Percentiles rank a stretch among this genome's conserved stretches.
phyloP scores from a whole-genome alignment of 2,113 vertebrate genomes.

The Antidorcas marsupialis region DNA sequence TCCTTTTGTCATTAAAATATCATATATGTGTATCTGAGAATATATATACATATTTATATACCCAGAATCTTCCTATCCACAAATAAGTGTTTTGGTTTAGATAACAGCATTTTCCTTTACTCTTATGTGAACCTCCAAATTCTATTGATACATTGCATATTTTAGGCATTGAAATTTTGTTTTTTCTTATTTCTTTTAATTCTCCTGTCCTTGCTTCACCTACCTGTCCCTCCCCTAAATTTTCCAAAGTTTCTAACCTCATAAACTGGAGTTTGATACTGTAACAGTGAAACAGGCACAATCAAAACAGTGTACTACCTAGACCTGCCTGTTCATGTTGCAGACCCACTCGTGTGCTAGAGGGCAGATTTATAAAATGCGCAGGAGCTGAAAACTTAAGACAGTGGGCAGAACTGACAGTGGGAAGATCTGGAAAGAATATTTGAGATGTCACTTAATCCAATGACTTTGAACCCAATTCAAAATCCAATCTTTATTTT shows the following conservation, averaged over 20 bases:
- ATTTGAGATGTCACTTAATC: not conserved
- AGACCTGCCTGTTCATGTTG: not conserved
- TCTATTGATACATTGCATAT: not conserved
- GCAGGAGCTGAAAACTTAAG: not conserved
- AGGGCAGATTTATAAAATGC: not conserved
- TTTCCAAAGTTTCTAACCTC: not conserved
- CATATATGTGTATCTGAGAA: not conserved
- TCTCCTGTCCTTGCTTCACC: not conserved
- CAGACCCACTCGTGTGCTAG: not conserved
- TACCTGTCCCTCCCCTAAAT: not conserved
- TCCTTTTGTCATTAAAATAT: conserved; percentile 37
- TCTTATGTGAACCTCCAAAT: not conserved
- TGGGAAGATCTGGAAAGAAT: not conserved
- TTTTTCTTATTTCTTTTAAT: conserved; percentile 2
- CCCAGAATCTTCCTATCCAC: not conserved
- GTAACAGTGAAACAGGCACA: not conserved
- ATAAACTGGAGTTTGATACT: not conserved
- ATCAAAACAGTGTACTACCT: not conserved
- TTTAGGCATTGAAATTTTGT: not conserved
- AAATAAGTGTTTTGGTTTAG: not conserved
- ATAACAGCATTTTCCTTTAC: not conserved
- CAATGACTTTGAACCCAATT: not conserved
- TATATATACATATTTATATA: no score
- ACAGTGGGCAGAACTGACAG: not conserved
- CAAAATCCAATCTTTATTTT: not conserved